Percentiles rank a stretch among this genome's conserved stretches.
Conservation (phyloP, 2,888 invertebrate species). For the Lydus trimaculatus region DNA sequence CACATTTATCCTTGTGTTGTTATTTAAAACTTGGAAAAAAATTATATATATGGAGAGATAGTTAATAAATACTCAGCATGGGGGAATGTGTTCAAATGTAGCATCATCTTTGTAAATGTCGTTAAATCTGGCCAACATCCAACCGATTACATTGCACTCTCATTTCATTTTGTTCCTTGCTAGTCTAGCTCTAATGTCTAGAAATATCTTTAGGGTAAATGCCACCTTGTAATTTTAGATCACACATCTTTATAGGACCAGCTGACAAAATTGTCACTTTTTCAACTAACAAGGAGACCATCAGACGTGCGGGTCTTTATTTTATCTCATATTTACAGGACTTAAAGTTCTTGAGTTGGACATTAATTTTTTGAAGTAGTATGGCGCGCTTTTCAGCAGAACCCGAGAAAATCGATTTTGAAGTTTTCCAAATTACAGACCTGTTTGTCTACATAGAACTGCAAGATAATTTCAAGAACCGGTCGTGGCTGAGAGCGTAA, state of each 20-base stretch:
- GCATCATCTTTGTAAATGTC: slow-evolving; percentile 54
- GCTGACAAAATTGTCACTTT: not conserved
- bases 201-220: slow-evolving; percentile 60
- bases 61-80: slow-evolving; percentile 39
- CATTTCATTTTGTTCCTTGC: slow-evolving; percentile 42
- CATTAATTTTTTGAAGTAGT: too few species aligned
- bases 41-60: not conserved
- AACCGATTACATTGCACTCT: slow-evolving; percentile 52
- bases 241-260: not conserved
- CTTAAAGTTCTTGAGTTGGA: too few species aligned
- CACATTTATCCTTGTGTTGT: not conserved
- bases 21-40: not conserved
- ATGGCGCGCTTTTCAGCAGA: too few species aligned
- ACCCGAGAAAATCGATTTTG: too few species aligned
- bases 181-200: slow-evolving; percentile 54
- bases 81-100: slow-evolving; percentile 40
- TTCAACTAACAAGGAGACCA: too few species aligned
- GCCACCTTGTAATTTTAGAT: slow-evolving; percentile 54
- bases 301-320: too few species aligned
- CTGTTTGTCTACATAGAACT: too few species aligned
- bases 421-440: too few species aligned
- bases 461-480: too few species aligned
- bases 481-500: too few species aligned
- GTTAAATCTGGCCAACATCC: slow-evolving; percentile 56
- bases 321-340: too few species aligned